These are phyloP conservation scores for Plagodis dolabraria DNA, from an alignment of 2,888 invertebrate species.

Conservation along the genomic window DNA sequence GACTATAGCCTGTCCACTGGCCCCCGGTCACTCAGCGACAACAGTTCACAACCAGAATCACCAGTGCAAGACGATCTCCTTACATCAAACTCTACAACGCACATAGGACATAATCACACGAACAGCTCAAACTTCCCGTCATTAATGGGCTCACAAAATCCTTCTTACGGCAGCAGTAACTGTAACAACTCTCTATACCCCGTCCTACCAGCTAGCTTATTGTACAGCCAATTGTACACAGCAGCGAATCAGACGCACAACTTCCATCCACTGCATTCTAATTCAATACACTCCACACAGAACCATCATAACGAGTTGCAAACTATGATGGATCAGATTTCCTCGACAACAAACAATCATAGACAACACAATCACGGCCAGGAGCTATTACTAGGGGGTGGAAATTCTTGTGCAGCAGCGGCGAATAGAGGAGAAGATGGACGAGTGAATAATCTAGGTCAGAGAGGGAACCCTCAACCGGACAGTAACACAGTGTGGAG, in stretches of 20 bases:
- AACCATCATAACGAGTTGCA: constrained; percentile 89
- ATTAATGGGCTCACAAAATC: constrained; percentile 86
- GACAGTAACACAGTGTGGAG: constrained; percentile 90
- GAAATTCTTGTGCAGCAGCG: constrained; percentile 84
- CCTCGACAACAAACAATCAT: constrained; percentile 86
- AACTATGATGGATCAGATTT: constrained; percentile 91
- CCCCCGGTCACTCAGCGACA: constrained; percentile 92
- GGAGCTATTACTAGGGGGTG: constrained; percentile 82
- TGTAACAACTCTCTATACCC: constrained; percentile 91
- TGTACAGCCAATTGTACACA: constrained; percentile 93
- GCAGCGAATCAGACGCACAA: constrained; percentile 91
- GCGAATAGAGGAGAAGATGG: constrained; percentile 85
- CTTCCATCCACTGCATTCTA: constrained; percentile 88
- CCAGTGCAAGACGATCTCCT: constrained; percentile 92
- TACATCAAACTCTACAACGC: constrained; percentile 86
- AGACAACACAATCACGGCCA: constrained; percentile 77
- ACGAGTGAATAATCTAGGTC: constrained; percentile 82
- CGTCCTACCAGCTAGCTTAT: constrained; percentile 91
- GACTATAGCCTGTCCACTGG: constrained; percentile 88
- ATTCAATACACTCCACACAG: constrained; percentile 86
- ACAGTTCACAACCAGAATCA: constrained; percentile 92
- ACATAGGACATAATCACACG: constrained; percentile 84
- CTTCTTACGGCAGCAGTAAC: constrained; percentile 85
- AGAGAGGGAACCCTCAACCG: constrained; percentile 86
- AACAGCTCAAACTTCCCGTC: constrained; percentile 88